Conservation (phyloP, 2,888 invertebrate species). For the Drosophila leonis region DNA sequence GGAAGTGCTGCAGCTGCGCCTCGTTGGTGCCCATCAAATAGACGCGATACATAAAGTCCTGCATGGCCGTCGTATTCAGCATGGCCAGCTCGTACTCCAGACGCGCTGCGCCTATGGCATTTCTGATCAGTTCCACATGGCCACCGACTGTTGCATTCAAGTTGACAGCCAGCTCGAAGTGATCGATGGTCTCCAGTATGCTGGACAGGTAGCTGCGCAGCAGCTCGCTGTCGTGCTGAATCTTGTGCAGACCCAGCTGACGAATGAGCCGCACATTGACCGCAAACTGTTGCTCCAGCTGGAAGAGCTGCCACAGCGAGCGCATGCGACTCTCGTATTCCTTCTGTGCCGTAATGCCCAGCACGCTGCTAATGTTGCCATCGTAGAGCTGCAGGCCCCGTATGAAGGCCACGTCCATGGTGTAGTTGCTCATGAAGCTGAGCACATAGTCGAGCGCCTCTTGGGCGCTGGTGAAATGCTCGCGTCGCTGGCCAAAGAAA, state of each 20-base stretch:
- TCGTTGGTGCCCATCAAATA: conserved; percentile 68
- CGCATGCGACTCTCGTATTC: conserved; percentile 75
- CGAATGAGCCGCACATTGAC: conserved; percentile 72
- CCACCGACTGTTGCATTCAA: neutral
- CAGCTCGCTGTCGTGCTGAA: conserved; percentile 54
- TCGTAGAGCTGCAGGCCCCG: conserved; percentile 73
- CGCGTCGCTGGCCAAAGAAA: conserved; percentile 62
- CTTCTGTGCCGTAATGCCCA: conserved; percentile 70
- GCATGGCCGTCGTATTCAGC: conserved; percentile 80
- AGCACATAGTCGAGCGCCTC: conserved; percentile 63
- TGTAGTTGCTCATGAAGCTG: conserved; percentile 77
- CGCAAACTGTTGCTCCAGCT: conserved; percentile 74
- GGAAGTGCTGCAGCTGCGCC: conserved; percentile 47
- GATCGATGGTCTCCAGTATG: conserved; percentile 38
- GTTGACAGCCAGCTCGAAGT: conserved; percentile 2
- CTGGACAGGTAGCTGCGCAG: conserved; percentile 46
- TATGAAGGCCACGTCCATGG: conserved; percentile 78
- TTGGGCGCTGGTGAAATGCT: conserved; percentile 56
- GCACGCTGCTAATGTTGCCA: conserved; percentile 55
- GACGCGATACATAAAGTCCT: conserved; percentile 73
- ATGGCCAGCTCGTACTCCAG: conserved; percentile 57
- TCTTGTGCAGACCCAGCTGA: conserved; percentile 62
- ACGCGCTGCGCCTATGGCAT: conserved; percentile 34
- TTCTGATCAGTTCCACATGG: conserved; percentile 38
- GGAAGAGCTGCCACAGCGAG: conserved; percentile 79